Conservation (phyloP, 1,140 invertebrate species). For the Atta cephalotes region DNA sequence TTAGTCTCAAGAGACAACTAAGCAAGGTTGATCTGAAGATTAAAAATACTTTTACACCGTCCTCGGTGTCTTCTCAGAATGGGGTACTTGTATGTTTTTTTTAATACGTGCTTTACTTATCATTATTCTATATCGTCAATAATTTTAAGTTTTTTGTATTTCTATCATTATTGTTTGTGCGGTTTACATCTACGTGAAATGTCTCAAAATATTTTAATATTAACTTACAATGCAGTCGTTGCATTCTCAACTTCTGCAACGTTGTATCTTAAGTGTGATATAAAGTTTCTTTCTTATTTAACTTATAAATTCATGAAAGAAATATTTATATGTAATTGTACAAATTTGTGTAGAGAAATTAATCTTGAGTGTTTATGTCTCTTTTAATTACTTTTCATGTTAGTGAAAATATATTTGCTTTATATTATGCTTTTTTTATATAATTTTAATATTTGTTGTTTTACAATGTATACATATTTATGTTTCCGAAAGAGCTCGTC, state of each 20-base stretch:
- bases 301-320: constrained; percentile 2
- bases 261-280: not conserved
- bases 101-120: constrained; percentile 64
- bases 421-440: not conserved
- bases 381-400: constrained; percentile 5
- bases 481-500: constrained; percentile 58
- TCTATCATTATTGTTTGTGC: not conserved
- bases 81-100: constrained; percentile 83
- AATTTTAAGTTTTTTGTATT: not conserved
- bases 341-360: not conserved
- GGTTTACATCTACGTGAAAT: not conserved
- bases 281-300: not conserved
- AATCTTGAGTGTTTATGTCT: constrained; percentile 1
- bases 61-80: constrained; percentile 83
- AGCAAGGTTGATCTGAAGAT: constrained; percentile 93
- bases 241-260: not conserved
- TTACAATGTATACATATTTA: constrained; percentile 49
- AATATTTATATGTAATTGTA: not conserved
- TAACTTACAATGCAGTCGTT: not conserved
- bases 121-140: not conserved
- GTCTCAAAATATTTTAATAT: constrained; percentile 8
- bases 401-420: constrained; percentile 14
- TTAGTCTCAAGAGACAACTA: constrained; percentile 93
- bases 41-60: constrained; percentile 88
- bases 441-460: constrained; percentile 25